Conservation (phyloP, 2,113 vertebrate genomes). For the Ondatra zibethicus region DNA sequence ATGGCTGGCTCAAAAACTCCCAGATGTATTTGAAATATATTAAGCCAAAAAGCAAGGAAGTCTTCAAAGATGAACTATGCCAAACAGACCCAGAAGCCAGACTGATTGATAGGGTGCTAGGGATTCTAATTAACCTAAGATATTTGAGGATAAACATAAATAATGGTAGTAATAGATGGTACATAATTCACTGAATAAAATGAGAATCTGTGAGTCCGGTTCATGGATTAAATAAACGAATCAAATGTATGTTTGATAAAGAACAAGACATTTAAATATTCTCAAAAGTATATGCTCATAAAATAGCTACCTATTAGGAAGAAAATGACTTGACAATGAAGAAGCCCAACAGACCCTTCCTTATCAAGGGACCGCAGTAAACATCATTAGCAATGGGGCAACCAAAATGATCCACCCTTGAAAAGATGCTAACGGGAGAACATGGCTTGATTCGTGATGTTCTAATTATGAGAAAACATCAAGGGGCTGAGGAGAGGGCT, state of each 20-base stretch:
- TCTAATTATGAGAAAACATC: not conserved
- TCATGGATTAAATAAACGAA: slow-evolving; percentile 58
- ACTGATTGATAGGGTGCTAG: not conserved
- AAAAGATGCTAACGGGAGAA: not conserved
- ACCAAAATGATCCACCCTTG: not conserved
- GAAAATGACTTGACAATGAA: not conserved
- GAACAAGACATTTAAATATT: slow-evolving; percentile 53
- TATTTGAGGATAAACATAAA: slow-evolving; percentile 51
- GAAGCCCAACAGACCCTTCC: not conserved
- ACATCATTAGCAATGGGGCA: not conserved
- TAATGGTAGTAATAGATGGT: slow-evolving; percentile 19
- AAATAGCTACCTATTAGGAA: slow-evolving; percentile 42
- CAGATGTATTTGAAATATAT: not conserved
- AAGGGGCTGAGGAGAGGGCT: not conserved
- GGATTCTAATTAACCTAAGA: not conserved
- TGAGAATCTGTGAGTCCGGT: not conserved
- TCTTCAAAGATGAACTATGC: not conserved
- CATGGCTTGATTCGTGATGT: not conserved
- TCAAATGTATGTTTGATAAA: slow-evolving; percentile 58
- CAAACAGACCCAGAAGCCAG: not conserved
- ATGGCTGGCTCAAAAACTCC: not conserved
- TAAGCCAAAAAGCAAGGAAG: not conserved
- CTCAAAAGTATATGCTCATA: slow-evolving; percentile 23
- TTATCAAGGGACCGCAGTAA: not conserved
- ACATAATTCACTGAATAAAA: slow-evolving; percentile 55